These are phyloP conservation scores for Galerucella calmariensis DNA, from an alignment of 2,888 invertebrate genomes.

Conservation along the genomic window DNA sequence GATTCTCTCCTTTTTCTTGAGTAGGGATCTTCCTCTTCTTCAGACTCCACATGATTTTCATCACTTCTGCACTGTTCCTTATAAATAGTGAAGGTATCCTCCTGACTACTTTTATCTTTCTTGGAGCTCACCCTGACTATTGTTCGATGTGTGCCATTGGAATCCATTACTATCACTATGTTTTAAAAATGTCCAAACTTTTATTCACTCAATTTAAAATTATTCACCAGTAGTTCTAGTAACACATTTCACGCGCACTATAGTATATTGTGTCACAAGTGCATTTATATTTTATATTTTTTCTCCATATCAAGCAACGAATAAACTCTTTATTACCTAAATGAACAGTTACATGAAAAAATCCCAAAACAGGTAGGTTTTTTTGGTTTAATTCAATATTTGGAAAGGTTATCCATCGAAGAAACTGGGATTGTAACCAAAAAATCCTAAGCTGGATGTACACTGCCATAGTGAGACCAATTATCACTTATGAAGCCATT, in stretches of 20 bases:
- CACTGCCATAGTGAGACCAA: no score
- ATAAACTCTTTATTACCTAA: no score
- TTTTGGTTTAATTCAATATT: no score
- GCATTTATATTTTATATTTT: no score
- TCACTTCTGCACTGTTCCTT: constrained; percentile 16
- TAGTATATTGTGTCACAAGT: neutral
- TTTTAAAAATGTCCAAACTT: neutral
- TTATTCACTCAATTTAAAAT: neutral
- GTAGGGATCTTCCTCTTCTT: constrained; percentile 51
- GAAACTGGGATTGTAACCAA: no score
- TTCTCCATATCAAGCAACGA: no score
- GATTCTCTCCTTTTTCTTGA: constrained; percentile 51
- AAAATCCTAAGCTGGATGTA: no score
- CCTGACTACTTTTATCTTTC: constrained; percentile 38
- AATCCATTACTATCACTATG: constrained; percentile 49
- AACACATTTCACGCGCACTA: neutral
- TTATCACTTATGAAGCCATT: no score
- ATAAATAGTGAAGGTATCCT: neutral
- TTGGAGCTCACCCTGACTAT: constrained; percentile 58
- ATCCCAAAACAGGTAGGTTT: no score
- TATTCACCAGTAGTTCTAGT: neutral
- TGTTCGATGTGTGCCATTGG: constrained; percentile 54
- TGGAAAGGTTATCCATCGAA: no score
- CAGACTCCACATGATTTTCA: constrained; percentile 33
- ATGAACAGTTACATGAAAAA: no score